Base-by-base conservation (phyloP, 2,113 vertebrate genomes). In the Sinocyclocheilus rhinocerous region DNA sequence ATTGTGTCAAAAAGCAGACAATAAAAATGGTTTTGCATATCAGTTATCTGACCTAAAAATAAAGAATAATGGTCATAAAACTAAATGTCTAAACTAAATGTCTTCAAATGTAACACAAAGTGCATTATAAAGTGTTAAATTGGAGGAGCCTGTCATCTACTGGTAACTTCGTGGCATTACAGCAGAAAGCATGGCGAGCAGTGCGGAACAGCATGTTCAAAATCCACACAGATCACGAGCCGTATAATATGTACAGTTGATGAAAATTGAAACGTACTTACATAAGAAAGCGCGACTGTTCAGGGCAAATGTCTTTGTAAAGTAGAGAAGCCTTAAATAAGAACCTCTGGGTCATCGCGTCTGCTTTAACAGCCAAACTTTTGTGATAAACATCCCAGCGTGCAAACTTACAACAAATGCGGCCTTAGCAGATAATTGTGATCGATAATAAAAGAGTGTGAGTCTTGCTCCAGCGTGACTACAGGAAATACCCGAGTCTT, bases 301-400 rank as follows among this genome's bases (percentile, higher is more conserved):
- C 94, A 67, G 93, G 94, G 65, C 94, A 95, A 12, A 24, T 89
- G 3, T 94, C 92, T 85, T 88, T 91, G 69, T 93, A 95, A 70
- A 93, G 59, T 65, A 90, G 36, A 36, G 94, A 93, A 6, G 95
- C 94, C 0, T 94, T 20, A 0, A 88, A 0, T 16, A 93, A 88
- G 84, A 95, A 95, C 0, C 8, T 11, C 15, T 7, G 0, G n/a
- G 45, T 36, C 24, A 9, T 16, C 59, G 29, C 0, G 0, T 42
- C 22, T 45, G 59, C 7, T 9, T 84, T 83, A 5, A 10, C n/a
- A n/a, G 29, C 13, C 61, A 81, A 63, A 4, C 4, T 63, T 73
- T 12, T 16, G 18, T n/a, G 36, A 29, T 8, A 55, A 12, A 22
- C 13, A 33, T 13, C n/a, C 29, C 24, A 15, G 8, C 45, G 11